Conservation (phyloP, 2,113 vertebrate species). For the Antechinus flavipes region DNA sequence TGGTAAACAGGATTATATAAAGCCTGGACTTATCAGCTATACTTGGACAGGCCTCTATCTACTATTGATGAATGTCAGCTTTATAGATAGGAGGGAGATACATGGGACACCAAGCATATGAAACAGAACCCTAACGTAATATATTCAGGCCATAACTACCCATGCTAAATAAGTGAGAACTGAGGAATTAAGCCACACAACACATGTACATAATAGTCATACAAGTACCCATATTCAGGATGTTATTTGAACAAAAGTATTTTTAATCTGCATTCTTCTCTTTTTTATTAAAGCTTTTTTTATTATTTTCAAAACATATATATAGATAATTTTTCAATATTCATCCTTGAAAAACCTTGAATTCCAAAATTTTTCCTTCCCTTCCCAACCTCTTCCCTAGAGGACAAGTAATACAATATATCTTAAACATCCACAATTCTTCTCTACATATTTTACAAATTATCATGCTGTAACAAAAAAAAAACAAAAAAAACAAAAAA, state of each 20-base stretch:
- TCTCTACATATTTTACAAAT: no score
- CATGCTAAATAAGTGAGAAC: background rate
- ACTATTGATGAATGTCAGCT: background rate
- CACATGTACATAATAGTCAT: background rate
- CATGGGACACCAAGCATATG: background rate
- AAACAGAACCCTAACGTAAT: background rate
- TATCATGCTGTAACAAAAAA: no score
- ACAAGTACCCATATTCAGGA: background rate
- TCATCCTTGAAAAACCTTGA: no score
- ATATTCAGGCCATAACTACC: background rate
- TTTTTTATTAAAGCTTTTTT: no score
- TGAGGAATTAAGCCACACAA: background rate
- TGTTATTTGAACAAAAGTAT: background rate
- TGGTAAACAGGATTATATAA: background rate
- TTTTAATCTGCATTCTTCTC: background rate
- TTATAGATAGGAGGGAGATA: background rate
- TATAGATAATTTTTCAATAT: no score
- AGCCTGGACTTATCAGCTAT: background rate
- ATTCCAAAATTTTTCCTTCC: no score
- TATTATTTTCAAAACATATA: no score
- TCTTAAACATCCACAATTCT: no score
- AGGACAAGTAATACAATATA: no score
- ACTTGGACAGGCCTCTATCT: background rate
- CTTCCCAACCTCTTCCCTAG: no score
- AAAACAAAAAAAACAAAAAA: no score